Percentiles rank a stretch among this genome's conserved stretches.
Evolutionary conservation across 2,113 vertebrate species (phyloP).

Genomic region (Cyprinodon variegatus): DNA sequence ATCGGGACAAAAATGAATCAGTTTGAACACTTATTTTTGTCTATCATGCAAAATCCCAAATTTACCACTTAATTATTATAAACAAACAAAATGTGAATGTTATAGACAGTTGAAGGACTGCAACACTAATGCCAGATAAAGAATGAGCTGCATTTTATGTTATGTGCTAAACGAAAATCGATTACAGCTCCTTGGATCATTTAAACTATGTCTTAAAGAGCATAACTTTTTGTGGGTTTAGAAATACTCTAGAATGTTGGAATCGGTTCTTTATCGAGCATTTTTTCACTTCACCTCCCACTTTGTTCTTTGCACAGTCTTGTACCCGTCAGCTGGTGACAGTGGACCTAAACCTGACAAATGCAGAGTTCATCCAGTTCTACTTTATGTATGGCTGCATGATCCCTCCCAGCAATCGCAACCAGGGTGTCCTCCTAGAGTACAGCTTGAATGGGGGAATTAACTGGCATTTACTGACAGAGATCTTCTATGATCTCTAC

Average conservation of each 20-base stretch:
- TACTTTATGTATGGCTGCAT: slow-evolving; percentile 99
- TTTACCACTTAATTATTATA: no score
- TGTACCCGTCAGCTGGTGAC: slow-evolving; percentile 94
- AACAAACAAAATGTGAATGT: background rate
- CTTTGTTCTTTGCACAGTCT: slow-evolving; percentile 74
- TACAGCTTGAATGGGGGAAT: slow-evolving; percentile 96
- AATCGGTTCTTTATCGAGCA: background rate
- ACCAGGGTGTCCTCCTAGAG: slow-evolving; percentile 96
- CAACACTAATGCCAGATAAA: background rate
- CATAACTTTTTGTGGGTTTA: no score
- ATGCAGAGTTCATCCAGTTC: slow-evolving; percentile 97
- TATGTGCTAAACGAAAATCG: background rate
- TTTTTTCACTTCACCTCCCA: background rate
- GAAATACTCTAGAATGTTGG: background rate
- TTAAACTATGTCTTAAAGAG: background rate
- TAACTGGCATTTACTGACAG: slow-evolving; percentile 92
- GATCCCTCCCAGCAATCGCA: slow-evolving; percentile 91
- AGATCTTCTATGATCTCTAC: slow-evolving; percentile 97
- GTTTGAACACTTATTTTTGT: no score
- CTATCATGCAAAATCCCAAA: no score
- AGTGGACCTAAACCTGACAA: slow-evolving; percentile 95
- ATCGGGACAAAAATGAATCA: no score
- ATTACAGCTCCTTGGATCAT: background rate
- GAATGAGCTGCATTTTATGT: no score
- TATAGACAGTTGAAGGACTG: background rate